These are phyloP conservation scores for Lepus townsendii DNA, from an alignment of 2,797 vertebrate species.

Conservation along the genomic window DNA sequence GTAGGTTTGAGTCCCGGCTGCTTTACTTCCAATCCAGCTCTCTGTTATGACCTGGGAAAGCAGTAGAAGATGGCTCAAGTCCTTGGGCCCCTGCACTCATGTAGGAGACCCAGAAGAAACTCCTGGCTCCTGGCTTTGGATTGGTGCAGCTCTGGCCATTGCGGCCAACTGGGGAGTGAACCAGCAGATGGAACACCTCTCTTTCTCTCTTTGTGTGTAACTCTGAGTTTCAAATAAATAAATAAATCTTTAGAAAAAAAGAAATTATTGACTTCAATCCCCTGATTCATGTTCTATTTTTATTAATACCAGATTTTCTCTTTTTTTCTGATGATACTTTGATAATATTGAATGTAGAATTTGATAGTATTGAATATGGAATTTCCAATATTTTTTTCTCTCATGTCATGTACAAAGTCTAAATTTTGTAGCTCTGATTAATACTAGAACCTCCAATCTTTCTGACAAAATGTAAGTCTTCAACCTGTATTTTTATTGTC, in stretches of 20 bases:
- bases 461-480: not conserved
- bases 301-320: not conserved
- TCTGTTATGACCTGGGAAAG: no score
- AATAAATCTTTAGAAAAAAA: not conserved
- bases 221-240: no score
- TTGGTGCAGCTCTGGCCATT: no score
- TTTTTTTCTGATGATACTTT: conserved; percentile 3
- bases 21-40: no score
- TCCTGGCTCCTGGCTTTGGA: no score
- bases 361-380: not conserved
- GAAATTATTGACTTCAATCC: not conserved
- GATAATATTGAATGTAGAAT: not conserved
- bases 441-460: not conserved
- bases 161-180: no score
- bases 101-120: no score
- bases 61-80: no score
- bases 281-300: not conserved
- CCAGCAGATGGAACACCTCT: no score
- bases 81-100: no score
- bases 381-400: not conserved
- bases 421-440: conserved; percentile 14
- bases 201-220: no score
- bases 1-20: no score
- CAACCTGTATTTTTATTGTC: not conserved
- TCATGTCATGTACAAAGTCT: not conserved